Conservation (phyloP, 2,888 invertebrate species). For the Bibio marci region DNA sequence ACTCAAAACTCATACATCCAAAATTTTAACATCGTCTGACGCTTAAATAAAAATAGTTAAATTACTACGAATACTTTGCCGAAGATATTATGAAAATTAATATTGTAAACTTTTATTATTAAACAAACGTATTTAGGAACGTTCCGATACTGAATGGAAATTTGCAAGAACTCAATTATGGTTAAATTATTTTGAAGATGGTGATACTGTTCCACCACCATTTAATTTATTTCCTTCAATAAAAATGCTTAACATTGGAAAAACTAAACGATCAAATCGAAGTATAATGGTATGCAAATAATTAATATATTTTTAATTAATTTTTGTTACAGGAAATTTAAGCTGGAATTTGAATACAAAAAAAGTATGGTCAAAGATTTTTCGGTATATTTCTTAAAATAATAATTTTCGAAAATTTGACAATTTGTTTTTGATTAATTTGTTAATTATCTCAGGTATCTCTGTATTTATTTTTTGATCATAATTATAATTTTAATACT, state of each 20-base stretch:
- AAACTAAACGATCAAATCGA: constrained; percentile 31
- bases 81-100: neutral
- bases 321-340: neutral
- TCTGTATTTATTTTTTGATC: too few species aligned
- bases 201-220: constrained; percentile 82
- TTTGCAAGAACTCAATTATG: constrained; percentile 89
- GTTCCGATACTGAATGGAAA: constrained; percentile 94
- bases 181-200: constrained; percentile 94
- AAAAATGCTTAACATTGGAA: constrained; percentile 44
- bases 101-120: constrained; percentile 5
- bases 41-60: too few species aligned
- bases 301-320: too few species aligned
- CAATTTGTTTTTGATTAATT: neutral
- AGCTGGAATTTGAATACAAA: too few species aligned
- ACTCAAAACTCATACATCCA: too few species aligned
- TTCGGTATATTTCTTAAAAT: too few species aligned
- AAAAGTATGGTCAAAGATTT: too few species aligned
- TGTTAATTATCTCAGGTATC: neutral
- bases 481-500: too few species aligned
- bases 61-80: too few species aligned
- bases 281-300: constrained; percentile 41
- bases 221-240: constrained; percentile 86
- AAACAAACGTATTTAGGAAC: constrained; percentile 42
- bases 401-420: neutral
- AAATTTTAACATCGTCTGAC: too few species aligned